These are phyloP conservation scores for Papilio helenus DNA, from an alignment of 1,140 invertebrate species.

Conservation along the genomic window DNA sequence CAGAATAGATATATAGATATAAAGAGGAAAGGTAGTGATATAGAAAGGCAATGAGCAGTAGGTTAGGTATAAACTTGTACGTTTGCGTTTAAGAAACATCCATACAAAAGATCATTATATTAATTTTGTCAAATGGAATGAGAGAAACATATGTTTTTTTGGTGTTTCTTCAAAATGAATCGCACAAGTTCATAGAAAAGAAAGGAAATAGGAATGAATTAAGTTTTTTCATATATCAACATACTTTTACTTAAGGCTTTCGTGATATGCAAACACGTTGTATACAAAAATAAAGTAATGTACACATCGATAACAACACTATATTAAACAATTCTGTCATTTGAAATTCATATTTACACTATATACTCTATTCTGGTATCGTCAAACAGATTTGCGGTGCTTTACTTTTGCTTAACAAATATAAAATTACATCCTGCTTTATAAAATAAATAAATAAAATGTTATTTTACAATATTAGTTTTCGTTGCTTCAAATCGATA, in stretches of 20 bases:
- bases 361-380: slow-evolving; percentile 17
- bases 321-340: slow-evolving; percentile 51
- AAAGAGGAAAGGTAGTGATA: slow-evolving; percentile 51
- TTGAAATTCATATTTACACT: slow-evolving; percentile 16
- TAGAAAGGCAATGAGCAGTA: slow-evolving; percentile 70
- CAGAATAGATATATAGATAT: no score
- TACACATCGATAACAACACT: slow-evolving; percentile 68
- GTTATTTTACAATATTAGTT: not conserved
- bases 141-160: no score
- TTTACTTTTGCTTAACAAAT: not conserved
- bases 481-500: slow-evolving; percentile 15
- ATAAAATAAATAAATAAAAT: not conserved
- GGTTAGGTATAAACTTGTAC: slow-evolving; percentile 42
- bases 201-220: slow-evolving; percentile 43
- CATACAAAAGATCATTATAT: no score
- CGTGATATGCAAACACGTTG: slow-evolving; percentile 74
- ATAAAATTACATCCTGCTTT: not conserved
- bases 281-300: slow-evolving; percentile 79
- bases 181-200: slow-evolving; percentile 33
- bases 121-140: no score
- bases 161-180: slow-evolving; percentile 6
- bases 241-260: slow-evolving; percentile 67
- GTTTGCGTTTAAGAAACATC: slow-evolving; percentile 2
- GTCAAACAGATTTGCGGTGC: slow-evolving; percentile 6
- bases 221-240: slow-evolving; percentile 50